Evolutionary conservation across 2,797 vertebrate genomes (phyloP), one percentile per base, ranked within the genome.

Genomic region (Phrynocephalus forsythii): DNA sequence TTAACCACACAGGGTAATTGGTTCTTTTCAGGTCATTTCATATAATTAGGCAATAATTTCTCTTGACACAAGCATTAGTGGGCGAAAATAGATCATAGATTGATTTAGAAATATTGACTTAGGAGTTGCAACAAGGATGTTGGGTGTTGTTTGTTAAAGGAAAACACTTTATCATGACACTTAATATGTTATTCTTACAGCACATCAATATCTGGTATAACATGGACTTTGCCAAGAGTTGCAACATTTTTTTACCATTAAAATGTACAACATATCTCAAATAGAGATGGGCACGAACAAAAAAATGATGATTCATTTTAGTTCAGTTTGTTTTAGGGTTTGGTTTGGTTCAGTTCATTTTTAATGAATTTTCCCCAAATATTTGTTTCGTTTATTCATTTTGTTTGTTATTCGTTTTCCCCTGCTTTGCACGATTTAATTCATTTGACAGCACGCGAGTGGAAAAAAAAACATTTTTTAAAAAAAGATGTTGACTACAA

Each of bases 11-110:
- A 68, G 67, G 48, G 38, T 77, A 87, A 82, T 82, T 77, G 80
- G 67, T 87, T 82, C 60, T 82, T 82, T 81, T 68, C 72, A 75
- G 71, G 82, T 82, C 63, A 82, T 87, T 87, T 77, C 63, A 82
- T 77, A 66, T 87, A 82, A 87, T 87, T 87, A 87, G 82, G 72
- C 86, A 77, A 56, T 87, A 87, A 82, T 87, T 68, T 80, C 80
- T 77, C 60, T 28, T 87, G 79, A 68, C 80, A 87, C 22, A 82
- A 76, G 75, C 72, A 76, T 82, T 82, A 87, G 79, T 87, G 72
- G 72, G 52, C 38, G 72, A 76, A 81, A 82, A 82, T 67, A 52
- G 60, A 68, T 87, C 72, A 82, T 68, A 77, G 63, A 87, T 76
- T 87, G 86, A 82, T 82, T 87, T 82, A 33, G 73, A 87, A 87